Evolutionary conservation across 1,140 invertebrate species (phyloP), one percentile per base, ranked within the genome.

Genomic region (Drosophila lowei): DNA sequence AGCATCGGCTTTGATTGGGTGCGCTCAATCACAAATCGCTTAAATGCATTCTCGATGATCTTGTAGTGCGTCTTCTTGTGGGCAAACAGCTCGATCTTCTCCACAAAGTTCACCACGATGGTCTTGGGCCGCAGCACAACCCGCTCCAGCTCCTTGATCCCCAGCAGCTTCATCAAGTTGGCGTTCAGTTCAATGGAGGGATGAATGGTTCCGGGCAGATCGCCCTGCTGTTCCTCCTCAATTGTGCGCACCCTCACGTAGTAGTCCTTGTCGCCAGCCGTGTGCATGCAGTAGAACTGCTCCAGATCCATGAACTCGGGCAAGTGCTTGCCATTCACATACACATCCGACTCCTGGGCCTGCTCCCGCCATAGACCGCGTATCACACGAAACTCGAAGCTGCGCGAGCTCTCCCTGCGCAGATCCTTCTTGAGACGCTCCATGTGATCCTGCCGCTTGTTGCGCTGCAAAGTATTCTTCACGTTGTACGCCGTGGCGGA

Each of bases 31-130:
- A 95, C 91, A 78, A 93, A 95, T 74, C 92, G 90, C 72, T 94
- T 92, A 80, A 95, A 94, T 78, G 89, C 90, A 72, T 94, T 92
- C 67, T 92, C 89, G 1, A 91, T 74, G 11, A 94, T 91, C 54
- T 94, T 92, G 18, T 91, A 91, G 68, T 93, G 92, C 8, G 75
- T 90, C 43, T 88, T 91, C 76, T 73, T 92, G 56, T 80, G 72
- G 13, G 93, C 92, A 43, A 93, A 92, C 56, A 95, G 70, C 83
- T 95, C 93, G 50, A 95, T 92, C 70, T 92, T 92, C 44, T 93
- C 93, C 9, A 91, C 77, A 61, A 91, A 91, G 71, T 91, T 91
- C 0, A 84, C 66, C 1, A 91, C 89, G n/a, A 73, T 86, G 1
- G 79, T 72, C 43, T 91, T 91, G 0, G 89, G 78, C 3, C 70